A percentile compares a stretch with the other conserved stretches of the same genome.
Conservation (phyloP, 2,797 vertebrate species). For the Protonibea diacanthus region DNA sequence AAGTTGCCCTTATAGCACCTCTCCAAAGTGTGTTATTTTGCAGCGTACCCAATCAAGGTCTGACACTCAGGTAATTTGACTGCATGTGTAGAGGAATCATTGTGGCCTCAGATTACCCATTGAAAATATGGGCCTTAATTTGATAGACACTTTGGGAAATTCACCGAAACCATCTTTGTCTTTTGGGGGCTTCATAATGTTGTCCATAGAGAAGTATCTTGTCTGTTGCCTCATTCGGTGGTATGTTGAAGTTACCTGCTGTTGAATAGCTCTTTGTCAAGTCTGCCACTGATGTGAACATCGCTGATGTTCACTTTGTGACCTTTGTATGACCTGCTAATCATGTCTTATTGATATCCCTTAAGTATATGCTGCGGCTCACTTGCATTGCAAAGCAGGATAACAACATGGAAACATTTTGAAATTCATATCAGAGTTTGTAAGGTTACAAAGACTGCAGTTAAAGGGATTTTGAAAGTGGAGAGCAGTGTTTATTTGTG, state of each 20-base stretch:
- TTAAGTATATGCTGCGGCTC: constrained; percentile 31
- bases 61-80: constrained; percentile 7
- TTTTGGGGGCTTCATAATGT: background rate
- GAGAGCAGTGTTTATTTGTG: background rate
- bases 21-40: constrained; percentile 8
- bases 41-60: constrained; percentile 4
- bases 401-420: background rate
- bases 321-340: constrained; percentile 42
- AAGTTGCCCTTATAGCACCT: constrained; percentile 17
- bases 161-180: background rate
- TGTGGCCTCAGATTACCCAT: background rate
- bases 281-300: background rate
- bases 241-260: background rate
- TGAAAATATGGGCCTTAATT: background rate
- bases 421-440: background rate
- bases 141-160: background rate
- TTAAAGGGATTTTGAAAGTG: background rate
- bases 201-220: background rate
- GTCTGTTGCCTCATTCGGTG: background rate
- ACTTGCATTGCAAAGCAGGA: constrained; percentile 2
- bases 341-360: constrained; percentile 52
- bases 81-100: background rate
- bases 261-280: background rate
- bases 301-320: constrained; percentile 15
- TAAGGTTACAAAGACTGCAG: background rate